Evolutionary conservation across 2,888 invertebrate species (phyloP).

Genomic region (Tethea ocularis): DNA sequence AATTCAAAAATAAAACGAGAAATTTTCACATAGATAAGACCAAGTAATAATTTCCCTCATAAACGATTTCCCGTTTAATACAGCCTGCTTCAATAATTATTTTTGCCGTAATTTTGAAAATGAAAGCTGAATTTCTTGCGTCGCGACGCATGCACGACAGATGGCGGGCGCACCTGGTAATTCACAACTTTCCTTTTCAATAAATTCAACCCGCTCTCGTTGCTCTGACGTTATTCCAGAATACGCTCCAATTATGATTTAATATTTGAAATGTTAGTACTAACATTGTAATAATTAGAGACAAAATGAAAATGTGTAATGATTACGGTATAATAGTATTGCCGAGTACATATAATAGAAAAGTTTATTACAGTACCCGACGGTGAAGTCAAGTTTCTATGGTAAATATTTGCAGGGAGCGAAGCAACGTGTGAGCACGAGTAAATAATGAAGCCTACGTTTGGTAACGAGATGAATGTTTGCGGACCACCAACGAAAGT

Average conservation of each 20-base stretch:
- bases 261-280: constrained; percentile 32
- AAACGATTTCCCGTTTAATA: constrained; percentile 39
- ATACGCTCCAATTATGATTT: constrained; percentile 42
- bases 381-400: constrained; percentile 76
- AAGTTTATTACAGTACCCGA: constrained; percentile 73
- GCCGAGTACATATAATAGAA: constrained; percentile 69
- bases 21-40: constrained; percentile 33
- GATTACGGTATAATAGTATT: constrained; percentile 42
- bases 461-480: constrained; percentile 76
- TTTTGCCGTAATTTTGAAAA: constrained; percentile 43
- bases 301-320: constrained; percentile 44
- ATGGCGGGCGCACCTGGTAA: constrained; percentile 43
- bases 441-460: constrained; percentile 78
- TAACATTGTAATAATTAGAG: constrained; percentile 52
- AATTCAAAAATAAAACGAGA: constrained; percentile 30
- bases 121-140: constrained; percentile 44
- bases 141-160: constrained; percentile 44
- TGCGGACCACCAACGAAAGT: constrained; percentile 76
- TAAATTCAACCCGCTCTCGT: constrained; percentile 50
- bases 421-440: constrained; percentile 68
- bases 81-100: constrained; percentile 49
- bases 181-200: constrained; percentile 67
- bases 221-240: constrained; percentile 34
- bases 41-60: constrained; percentile 25
- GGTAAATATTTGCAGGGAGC: constrained; percentile 71